phyloP scores from a whole-genome alignment of 2,888 invertebrate genomes.

The Caenorhabditis zanzibari region DNA sequence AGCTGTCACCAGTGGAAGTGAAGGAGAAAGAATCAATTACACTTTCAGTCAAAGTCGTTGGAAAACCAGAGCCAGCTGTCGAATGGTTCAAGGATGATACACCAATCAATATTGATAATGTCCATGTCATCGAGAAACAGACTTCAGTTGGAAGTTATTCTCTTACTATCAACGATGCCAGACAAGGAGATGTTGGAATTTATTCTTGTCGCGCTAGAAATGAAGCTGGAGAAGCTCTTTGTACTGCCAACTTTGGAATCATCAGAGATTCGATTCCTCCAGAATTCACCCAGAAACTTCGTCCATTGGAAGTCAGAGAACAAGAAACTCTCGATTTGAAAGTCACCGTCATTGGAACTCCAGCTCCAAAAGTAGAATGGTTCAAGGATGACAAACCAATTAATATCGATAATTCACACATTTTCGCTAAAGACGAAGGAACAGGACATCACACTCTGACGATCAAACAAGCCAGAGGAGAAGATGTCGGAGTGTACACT shows the following conservation, averaged over 20 bases:
- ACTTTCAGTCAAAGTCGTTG: conserved; percentile 67
- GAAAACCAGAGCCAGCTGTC: conserved; percentile 87
- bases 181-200: conserved; percentile 68
- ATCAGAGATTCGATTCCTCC: conserved; percentile 86
- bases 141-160: conserved; percentile 86
- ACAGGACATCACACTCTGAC: conserved; percentile 86
- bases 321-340: conserved; percentile 62
- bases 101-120: conserved; percentile 85
- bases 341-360: conserved; percentile 68
- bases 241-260: conserved; percentile 80
- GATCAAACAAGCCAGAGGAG: conserved; percentile 70
- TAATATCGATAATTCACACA: conserved; percentile 85
- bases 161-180: conserved; percentile 70
- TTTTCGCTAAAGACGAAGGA: conserved; percentile 69
- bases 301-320: conserved; percentile 91
- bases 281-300: conserved; percentile 89
- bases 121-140: conserved; percentile 70
- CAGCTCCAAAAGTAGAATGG: conserved; percentile 91
- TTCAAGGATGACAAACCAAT: conserved; percentile 88
- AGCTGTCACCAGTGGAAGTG: conserved; percentile 89
- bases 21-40: conserved; percentile 87
- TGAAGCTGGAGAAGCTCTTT: conserved; percentile 75
- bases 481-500: conserved; percentile 74
- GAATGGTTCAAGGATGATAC: conserved; percentile 93
- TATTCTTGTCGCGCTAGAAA: conserved; percentile 75